A percentile compares a stretch with the other conserved stretches of the same genome.
Evolutionary conservation across 1,140 invertebrate species (phyloP).

Genomic region (Leptopilina boulardi): DNA sequence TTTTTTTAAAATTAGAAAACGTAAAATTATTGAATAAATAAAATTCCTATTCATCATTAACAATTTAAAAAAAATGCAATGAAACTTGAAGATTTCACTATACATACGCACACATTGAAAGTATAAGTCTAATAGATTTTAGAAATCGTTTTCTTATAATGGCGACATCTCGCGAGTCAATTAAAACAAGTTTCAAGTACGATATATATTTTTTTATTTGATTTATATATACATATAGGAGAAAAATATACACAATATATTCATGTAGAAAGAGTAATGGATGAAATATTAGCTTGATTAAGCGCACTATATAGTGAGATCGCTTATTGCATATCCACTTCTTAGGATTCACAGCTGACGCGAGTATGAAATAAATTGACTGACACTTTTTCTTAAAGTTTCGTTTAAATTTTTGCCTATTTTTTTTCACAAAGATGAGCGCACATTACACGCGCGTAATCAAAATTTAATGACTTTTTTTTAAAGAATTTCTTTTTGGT

Average conservation of each 20-base stretch:
- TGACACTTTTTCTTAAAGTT: neutral
- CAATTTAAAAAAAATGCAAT: neutral
- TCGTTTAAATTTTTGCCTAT: conserved; percentile 1
- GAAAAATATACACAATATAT: neutral
- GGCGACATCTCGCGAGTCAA: conserved; percentile 7
- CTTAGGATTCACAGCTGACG: conserved; percentile 5
- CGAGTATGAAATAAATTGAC: neutral
- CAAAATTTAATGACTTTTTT: neutral
- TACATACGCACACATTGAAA: neutral
- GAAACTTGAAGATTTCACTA: neutral
- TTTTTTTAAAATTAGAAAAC: too few species aligned
- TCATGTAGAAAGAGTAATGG: neutral
- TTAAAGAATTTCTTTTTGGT: neutral
- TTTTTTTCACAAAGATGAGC: neutral
- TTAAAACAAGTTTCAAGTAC: neutral
- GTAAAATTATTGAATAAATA: neutral
- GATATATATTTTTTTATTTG: neutral
- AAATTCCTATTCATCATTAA: neutral
- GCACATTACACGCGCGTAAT: neutral
- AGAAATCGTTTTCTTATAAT: conserved; percentile 19
- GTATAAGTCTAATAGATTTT: neutral
- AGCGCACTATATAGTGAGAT: neutral
- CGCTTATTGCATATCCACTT: neutral
- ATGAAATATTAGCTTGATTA: conserved; percentile 8
- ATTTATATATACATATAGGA: neutral